Percentiles rank a stretch among this genome's conserved stretches.
These are phyloP conservation scores for Macrobrachium nipponense DNA, from an alignment of 1,140 invertebrate species.

Conservation along the genomic window DNA sequence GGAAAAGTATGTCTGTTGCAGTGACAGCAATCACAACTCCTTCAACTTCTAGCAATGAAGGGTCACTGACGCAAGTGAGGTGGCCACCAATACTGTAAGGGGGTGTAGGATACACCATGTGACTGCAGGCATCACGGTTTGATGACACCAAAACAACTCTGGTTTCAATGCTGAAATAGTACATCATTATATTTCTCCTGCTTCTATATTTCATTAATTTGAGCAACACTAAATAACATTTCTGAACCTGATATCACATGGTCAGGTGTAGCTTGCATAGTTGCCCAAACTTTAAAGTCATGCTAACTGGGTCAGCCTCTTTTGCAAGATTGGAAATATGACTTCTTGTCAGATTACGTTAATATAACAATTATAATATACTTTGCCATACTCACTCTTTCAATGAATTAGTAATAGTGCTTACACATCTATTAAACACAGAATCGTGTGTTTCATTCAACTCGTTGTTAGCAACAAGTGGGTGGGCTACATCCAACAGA, in stretches of 20 bases:
- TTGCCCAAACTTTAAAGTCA: neutral
- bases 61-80: constrained; percentile 42
- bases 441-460: constrained; percentile 76
- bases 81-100: constrained; percentile 28
- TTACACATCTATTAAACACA: constrained; percentile 78
- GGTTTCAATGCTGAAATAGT: constrained; percentile 17
- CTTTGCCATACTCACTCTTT: constrained; percentile 67
- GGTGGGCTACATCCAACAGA: constrained; percentile 81
- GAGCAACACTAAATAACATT: neutral
- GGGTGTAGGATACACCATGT: constrained; percentile 46
- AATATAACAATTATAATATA: neutral
- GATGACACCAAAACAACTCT: constrained; percentile 41
- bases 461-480: constrained; percentile 73
- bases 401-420: constrained; percentile 74
- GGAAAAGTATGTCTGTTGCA: constrained; percentile 36
- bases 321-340: neutral
- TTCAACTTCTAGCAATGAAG: constrained; percentile 30
- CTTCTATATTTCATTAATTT: neutral
- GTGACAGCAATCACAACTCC: constrained; percentile 46
- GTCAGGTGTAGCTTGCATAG: neutral
- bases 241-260: neutral
- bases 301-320: too few relatives aligned
- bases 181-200: neutral
- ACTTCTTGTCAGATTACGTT: neutral
- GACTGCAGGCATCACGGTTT: constrained; percentile 27